A percentile compares a stretch with the other conserved stretches of the same genome.
These are phyloP conservation scores for Tinea semifulvella DNA, from an alignment of 2,888 invertebrate genomes.

Conservation along the genomic window DNA sequence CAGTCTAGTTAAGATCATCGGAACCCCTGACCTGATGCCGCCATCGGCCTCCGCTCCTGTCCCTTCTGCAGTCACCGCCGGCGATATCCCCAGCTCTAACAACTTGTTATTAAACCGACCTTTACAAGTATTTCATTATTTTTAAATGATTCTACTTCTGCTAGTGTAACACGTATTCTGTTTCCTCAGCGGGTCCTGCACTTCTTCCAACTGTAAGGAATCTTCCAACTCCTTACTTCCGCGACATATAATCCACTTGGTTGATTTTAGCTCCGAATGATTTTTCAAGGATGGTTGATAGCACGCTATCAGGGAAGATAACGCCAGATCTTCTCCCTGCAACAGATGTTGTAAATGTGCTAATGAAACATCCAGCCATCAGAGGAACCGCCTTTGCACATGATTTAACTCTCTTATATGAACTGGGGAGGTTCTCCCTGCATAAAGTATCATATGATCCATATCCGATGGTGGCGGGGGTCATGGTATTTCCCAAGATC, in stretches of 20 bases:
- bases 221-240: neutral
- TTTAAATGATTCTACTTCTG: no score
- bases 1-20: constrained; percentile 48
- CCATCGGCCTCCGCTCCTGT: no score
- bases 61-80: no score
- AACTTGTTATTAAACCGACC: no score
- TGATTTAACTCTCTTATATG: constrained; percentile 1
- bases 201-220: no score
- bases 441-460: neutral
- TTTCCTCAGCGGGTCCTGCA: no score
- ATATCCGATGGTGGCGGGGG: neutral
- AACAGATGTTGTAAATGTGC: neutral
- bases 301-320: constrained; percentile 3
- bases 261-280: neutral
- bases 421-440: neutral
- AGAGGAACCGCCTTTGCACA: neutral
- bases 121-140: no score
- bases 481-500: neutral
- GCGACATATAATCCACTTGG: neutral
- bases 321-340: constrained; percentile 3
- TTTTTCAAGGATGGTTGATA: neutral
- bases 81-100: no score
- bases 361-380: constrained; percentile 2
- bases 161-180: no score
- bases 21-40: constrained; percentile 33